These are phyloP conservation scores for Poeciliopsis retropinna DNA, from an alignment of 2,113 vertebrate genomes.

Conservation along the genomic window DNA sequence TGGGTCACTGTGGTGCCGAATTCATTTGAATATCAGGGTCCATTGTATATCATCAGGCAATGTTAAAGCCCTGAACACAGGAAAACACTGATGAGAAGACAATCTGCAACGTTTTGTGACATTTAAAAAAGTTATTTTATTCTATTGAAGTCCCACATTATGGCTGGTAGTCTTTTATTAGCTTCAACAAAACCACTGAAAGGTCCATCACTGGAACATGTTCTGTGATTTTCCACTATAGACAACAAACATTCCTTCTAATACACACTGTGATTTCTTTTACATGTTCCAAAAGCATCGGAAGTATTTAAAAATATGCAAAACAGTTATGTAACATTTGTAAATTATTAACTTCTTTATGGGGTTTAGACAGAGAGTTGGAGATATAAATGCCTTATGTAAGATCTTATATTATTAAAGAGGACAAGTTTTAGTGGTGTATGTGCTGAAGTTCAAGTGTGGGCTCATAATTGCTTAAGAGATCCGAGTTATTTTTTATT, in stretches of 20 bases:
- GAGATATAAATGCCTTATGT: conserved; percentile 78
- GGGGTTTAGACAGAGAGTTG: conserved; percentile 73
- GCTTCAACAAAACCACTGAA: not conserved
- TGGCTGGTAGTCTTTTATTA: not conserved
- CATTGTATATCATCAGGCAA: not conserved
- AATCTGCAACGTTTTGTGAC: not conserved
- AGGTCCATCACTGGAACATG: no score
- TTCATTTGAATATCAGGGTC: no score
- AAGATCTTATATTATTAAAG: conserved; percentile 81
- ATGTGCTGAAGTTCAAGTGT: conserved; percentile 72
- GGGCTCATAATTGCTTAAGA: conserved; percentile 79
- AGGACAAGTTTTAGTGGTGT: conserved; percentile 74
- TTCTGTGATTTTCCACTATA: conserved; percentile 14
- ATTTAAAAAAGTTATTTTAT: not conserved
- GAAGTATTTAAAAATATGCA: conserved; percentile 76
- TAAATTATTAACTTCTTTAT: conserved; percentile 82
- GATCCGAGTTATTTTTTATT: conserved; percentile 76
- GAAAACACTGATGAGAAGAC: not conserved
- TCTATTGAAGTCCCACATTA: not conserved
- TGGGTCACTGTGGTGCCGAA: no score
- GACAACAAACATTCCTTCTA: conserved; percentile 40
- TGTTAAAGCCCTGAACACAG: not conserved
- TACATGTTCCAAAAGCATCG: conserved; percentile 52
- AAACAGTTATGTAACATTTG: conserved; percentile 76
- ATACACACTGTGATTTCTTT: conserved; percentile 31